Base-by-base conservation (phyloP, 2,113 vertebrate genomes). In the Camelus dromedarius region DNA sequence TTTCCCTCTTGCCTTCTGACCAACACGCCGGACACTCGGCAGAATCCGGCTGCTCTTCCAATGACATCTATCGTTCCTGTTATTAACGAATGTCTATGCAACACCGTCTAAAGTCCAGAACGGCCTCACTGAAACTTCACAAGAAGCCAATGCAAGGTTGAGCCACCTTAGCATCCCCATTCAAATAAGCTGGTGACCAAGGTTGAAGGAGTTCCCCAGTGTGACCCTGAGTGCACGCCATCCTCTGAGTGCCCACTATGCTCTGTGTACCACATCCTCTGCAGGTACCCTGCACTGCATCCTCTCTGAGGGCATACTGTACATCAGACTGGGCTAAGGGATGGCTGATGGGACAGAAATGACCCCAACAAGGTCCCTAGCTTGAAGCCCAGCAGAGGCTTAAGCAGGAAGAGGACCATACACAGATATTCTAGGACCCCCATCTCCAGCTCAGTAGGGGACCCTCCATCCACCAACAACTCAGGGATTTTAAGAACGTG, bases 21-120 rank as follows among this genome's bases (percentile, higher is more conserved):
- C 67, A 18, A n/a, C 16, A 2, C 0, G 3, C 52, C 5, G 48
- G 89, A 42, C 35, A 6, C 28, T 52, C 24, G 15, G 56, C 4
- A 52, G 70, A 83, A n/a, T 7, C 52, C 46, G 70, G 42, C 12
- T 32, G 67, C 42, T 58, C 22, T 2, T 19, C 38, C 73, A n/a
- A 0, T 30, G 48, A 46, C 0, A 0, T 42, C 32, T 6, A 5
- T 26, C 10, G 0, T 48, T 3, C 2, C 32, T 3, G 12, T 77
- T 3, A 18, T 14, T 20, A 30, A 24, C 10, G 38, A 30, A 48
- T 50, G 4, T 8, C 56, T n/a, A 13, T 7, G 5, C 14, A 13
- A 26, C 26, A 32, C 22, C 2, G 42, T 22, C 16, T 7, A 38
- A 70, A 60, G 22, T 42, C 64, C 3, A 1, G 46, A 18, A 6